phyloP scores from a whole-genome alignment of 2,113 vertebrate species.

The Hoplias malabaricus region DNA sequence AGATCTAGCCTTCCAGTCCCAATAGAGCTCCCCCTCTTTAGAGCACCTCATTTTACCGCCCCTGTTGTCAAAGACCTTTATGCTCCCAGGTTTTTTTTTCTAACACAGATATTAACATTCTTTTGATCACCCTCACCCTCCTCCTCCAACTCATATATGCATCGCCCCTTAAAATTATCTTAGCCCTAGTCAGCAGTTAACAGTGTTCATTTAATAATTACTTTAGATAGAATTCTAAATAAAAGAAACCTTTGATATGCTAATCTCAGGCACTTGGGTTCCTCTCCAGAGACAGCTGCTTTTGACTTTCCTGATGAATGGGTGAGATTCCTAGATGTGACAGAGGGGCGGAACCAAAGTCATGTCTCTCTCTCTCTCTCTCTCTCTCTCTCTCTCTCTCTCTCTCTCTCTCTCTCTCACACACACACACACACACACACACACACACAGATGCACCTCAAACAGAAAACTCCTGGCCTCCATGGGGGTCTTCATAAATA shows the following conservation, averaged over 20 bases:
- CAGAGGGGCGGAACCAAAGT: conserved; percentile 28
- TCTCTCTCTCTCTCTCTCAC: too few species aligned
- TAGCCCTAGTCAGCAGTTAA: conserved; percentile 74
- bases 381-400: too few species aligned
- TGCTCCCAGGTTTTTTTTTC: conserved; percentile 60
- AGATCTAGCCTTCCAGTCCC: too few species aligned
- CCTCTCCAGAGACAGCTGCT: conserved; percentile 45
- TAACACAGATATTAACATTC: conserved; percentile 68
- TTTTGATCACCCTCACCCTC: conserved; percentile 68
- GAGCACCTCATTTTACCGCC: conserved; percentile 7
- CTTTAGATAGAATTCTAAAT: conserved; percentile 72
- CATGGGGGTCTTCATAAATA: conserved; percentile 20
- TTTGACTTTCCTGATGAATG: conserved; percentile 54
- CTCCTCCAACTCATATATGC: conserved; percentile 54
- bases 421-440: conserved; percentile 7
- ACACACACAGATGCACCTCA: conserved; percentile 34
- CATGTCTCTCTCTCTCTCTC: too few species aligned
- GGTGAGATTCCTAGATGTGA: conserved; percentile 47
- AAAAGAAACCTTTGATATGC: conserved; percentile 76
- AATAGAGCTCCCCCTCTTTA: background rate
- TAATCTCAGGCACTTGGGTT: conserved; percentile 60
- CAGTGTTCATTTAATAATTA: conserved; percentile 71
- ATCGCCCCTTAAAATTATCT: conserved; percentile 57
- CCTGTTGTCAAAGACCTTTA: conserved; percentile 58
- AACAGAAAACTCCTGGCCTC: conserved; percentile 55